Conservation (phyloP, 2,113 vertebrate species). For the Oostethus manadensis region DNA sequence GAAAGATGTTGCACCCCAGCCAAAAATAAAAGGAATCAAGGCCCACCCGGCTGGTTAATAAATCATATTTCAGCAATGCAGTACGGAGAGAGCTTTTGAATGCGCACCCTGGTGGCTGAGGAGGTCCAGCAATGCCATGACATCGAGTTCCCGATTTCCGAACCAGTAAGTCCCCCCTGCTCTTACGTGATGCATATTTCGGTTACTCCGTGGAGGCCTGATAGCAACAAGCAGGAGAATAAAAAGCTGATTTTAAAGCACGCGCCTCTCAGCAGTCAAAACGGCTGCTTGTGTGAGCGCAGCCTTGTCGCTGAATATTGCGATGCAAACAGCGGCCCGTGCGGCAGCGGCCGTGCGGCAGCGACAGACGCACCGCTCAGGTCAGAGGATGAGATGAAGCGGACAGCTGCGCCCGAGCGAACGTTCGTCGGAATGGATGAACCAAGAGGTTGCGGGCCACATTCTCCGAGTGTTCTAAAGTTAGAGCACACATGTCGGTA, state of each 20-base stretch:
- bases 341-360: slow-evolving; percentile 1
- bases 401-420: slow-evolving; percentile 62
- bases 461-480: slow-evolving; percentile 61
- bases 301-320: no score
- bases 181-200: no score
- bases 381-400: slow-evolving; percentile 58
- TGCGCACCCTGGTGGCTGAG: neutral
- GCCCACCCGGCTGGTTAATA: neutral
- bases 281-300: no score
- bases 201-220: no score
- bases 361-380: slow-evolving; percentile 49
- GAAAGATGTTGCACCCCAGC: neutral
- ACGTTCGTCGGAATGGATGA: slow-evolving; percentile 47
- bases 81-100: neutral
- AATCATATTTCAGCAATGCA: neutral
- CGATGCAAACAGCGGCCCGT: slow-evolving; percentile 6
- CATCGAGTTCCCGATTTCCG: neutral
- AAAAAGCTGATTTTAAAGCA: no score
- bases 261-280: no score
- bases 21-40: neutral
- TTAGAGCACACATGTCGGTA: slow-evolving; percentile 67
- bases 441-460: slow-evolving; percentile 45
- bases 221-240: no score
- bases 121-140: neutral
- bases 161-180: neutral